Conservation (phyloP, 2,888 invertebrate genomes). For the Caenorhabditis sp. region DNA sequence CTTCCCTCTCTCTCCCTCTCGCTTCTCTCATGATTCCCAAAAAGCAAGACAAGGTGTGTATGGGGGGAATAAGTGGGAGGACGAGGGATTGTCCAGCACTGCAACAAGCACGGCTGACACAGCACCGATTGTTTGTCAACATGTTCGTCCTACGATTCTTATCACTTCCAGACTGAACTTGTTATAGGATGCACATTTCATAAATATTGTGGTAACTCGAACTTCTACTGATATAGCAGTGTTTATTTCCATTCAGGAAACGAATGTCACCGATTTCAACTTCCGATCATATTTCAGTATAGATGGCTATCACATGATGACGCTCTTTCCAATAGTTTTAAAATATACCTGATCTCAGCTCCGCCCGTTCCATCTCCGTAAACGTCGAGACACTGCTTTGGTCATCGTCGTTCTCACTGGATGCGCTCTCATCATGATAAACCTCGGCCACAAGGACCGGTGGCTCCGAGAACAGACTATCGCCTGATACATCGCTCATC, state of each 20-base stretch:
- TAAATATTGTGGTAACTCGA: background rate
- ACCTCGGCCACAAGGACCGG: conserved; percentile 1
- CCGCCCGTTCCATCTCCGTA: conserved; percentile 10
- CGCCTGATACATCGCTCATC: conserved; percentile 25
- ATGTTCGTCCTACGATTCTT: conserved; percentile 20
- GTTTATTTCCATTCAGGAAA: background rate
- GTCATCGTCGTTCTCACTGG: background rate
- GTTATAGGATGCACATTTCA: too few species aligned
- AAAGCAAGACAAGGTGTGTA: conserved; percentile 37
- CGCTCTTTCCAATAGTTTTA: background rate
- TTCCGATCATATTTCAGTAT: too few species aligned
- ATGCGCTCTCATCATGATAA: conserved; percentile 7
- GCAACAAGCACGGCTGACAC: conserved; percentile 15
- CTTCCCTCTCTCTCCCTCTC: conserved; percentile 19
- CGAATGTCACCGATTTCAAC: background rate
- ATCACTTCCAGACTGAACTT: conserved; percentile 23
- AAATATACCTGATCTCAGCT: conserved; percentile 38
- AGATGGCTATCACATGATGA: too few species aligned
- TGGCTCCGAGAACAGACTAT: conserved; percentile 14
- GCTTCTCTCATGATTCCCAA: conserved; percentile 29
- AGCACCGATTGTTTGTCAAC: conserved; percentile 21
- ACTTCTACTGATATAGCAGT: background rate
- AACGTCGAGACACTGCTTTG: background rate
- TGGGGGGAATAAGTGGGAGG: conserved; percentile 19
- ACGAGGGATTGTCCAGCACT: conserved; percentile 37